Evolutionary conservation across 2,888 invertebrate genomes (phyloP).

Genomic region (Lamellibrachia columna): DNA sequence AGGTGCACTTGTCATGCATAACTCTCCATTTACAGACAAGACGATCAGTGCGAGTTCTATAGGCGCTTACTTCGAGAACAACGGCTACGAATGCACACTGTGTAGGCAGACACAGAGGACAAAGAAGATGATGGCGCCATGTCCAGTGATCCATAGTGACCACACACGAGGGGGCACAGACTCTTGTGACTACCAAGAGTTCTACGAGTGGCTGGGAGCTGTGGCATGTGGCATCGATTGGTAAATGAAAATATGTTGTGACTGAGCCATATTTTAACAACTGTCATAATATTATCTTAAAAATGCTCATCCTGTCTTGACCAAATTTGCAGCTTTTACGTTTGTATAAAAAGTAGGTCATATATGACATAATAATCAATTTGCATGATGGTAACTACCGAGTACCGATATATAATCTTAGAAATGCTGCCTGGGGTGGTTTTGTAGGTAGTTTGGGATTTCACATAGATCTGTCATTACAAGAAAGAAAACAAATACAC

Average conservation of each 20-base stretch:
- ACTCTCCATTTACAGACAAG: constrained; percentile 46
- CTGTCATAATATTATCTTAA: too few relatives aligned
- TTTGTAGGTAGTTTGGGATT: too few relatives aligned
- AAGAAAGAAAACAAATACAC: too few relatives aligned
- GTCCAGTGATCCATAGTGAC: constrained; percentile 34
- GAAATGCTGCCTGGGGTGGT: too few relatives aligned
- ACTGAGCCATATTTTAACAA: too few relatives aligned
- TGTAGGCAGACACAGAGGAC: constrained; percentile 32
- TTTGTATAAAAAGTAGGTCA: too few relatives aligned
- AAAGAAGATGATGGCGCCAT: constrained; percentile 35
- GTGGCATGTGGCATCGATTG: constrained; percentile 48
- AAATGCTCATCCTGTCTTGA: too few relatives aligned
- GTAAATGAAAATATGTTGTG: background rate
- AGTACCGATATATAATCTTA: too few relatives aligned
- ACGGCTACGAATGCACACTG: constrained; percentile 32
- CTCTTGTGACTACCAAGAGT: constrained; percentile 41
- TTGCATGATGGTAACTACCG: too few relatives aligned
- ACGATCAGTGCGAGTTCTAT: constrained; percentile 53
- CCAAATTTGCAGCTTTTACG: too few relatives aligned
- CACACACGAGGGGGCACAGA: constrained; percentile 31
- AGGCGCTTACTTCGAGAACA: constrained; percentile 48
- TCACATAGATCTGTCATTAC: too few relatives aligned
- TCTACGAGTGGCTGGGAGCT: constrained; percentile 60
- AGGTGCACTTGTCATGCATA: background rate
- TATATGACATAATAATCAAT: too few relatives aligned